A percentile compares a stretch with the other conserved stretches of the same genome.
phyloP scores from a whole-genome alignment of 30 jellyfish, hydroid and myxozoan genomes.

The Chironex yamaguchii region DNA sequence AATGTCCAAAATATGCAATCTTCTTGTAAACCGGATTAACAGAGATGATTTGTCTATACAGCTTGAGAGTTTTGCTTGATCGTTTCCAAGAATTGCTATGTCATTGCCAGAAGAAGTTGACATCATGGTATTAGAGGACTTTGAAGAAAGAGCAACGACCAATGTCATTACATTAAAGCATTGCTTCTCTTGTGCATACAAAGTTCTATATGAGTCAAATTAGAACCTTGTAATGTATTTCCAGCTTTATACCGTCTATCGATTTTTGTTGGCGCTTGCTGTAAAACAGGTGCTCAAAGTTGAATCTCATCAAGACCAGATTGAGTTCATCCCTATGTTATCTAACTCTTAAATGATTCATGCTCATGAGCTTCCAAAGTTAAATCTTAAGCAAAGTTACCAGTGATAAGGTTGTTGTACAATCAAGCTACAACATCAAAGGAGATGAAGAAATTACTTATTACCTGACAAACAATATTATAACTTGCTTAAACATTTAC shows the following conservation, averaged over 20 bases:
- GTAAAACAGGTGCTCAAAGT: too few species aligned
- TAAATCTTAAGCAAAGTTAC: too few species aligned
- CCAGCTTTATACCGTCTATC: neutral
- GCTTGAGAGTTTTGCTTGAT: slow-evolving; percentile 13
- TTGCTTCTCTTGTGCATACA: slow-evolving; percentile 40
- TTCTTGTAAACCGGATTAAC: neutral
- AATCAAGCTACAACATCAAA: too few species aligned
- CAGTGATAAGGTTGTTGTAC: too few species aligned
- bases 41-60: neutral
- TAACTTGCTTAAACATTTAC: too few species aligned
- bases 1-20: slow-evolving; percentile 10
- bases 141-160: slow-evolving; percentile 22
- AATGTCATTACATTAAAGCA: neutral
- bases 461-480: too few species aligned
- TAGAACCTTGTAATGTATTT: slow-evolving; percentile 20
- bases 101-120: slow-evolving; percentile 19
- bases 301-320: too few species aligned
- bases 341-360: too few species aligned
- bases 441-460: too few species aligned
- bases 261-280: slow-evolving; percentile 6
- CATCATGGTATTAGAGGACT: neutral
- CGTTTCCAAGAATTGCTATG: slow-evolving; percentile 47
- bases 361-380: too few species aligned
- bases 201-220: slow-evolving; percentile 26
- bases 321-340: too few species aligned